Evolutionary conservation across 2,797 vertebrate genomes (phyloP).

Genomic region (Pipistrellus pygmaeus): DNA sequence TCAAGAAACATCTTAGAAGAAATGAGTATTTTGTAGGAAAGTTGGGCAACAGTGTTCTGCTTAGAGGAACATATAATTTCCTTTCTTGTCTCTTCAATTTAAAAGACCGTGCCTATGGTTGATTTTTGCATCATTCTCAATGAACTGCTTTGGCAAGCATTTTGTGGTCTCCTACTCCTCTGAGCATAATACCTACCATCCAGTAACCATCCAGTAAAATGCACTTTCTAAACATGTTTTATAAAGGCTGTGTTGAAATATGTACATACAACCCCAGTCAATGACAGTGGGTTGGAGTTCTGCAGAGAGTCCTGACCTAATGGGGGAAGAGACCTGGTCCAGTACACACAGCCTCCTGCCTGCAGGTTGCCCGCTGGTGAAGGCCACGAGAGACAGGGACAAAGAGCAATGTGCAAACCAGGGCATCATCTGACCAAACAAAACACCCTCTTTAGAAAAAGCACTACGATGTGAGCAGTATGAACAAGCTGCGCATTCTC

Average conservation of each 20-base stretch:
- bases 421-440: neutral
- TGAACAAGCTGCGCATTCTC: neutral
- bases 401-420: neutral
- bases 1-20: neutral
- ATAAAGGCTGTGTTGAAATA: neutral
- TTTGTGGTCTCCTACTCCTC: neutral
- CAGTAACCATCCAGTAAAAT: neutral
- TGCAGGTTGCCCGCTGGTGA: neutral
- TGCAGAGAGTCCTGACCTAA: neutral
- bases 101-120: neutral
- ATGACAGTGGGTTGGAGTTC: neutral
- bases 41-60: neutral
- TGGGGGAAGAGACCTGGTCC: neutral
- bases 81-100: neutral
- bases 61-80: neutral
- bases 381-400: neutral
- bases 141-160: neutral
- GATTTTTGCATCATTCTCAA: conserved; percentile 4
- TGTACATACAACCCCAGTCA: neutral
- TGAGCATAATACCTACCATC: neutral
- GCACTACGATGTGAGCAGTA: neutral
- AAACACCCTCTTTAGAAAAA: neutral
- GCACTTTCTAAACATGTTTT: conserved; percentile 8
- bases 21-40: neutral
- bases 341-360: neutral